phyloP scores from a whole-genome alignment of 2,797 vertebrate species.

The Hippoglossus hippoglossus region DNA sequence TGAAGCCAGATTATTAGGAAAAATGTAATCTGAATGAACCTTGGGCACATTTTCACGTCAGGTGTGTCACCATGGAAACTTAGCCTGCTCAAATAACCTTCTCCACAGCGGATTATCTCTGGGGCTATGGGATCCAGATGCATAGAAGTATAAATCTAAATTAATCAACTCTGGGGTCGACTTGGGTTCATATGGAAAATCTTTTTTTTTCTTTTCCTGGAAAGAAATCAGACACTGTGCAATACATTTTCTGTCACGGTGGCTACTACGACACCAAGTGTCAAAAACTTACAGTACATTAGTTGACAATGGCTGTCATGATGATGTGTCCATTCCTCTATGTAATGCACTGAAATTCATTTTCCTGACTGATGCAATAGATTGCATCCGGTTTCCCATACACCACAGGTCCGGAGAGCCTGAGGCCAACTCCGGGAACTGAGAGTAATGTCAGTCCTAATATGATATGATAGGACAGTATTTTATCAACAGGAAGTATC shows the following conservation, averaged over 20 bases:
- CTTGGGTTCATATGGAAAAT: too few relatives aligned
- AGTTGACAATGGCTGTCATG: background rate
- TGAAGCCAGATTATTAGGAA: constrained; percentile 7
- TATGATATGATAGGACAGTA: constrained; percentile 3
- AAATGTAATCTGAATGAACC: constrained; percentile 7
- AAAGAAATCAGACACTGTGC: background rate
- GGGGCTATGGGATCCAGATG: constrained; percentile 3
- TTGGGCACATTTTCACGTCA: background rate
- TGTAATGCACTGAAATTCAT: constrained; percentile 8
- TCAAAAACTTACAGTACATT: background rate
- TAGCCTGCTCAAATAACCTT: background rate
- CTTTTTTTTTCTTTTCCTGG: background rate
- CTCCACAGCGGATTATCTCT: background rate
- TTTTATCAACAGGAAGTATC: constrained; percentile 30
- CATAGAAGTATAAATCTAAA: constrained; percentile 1
- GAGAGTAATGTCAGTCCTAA: constrained; percentile 19
- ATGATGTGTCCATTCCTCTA: constrained; percentile 12
- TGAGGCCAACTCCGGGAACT: constrained; percentile 16
- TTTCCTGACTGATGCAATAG: constrained; percentile 9
- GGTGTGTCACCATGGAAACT: constrained; percentile 19
- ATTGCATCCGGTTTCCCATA: background rate
- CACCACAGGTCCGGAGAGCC: constrained; percentile 4
- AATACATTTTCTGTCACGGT: background rate
- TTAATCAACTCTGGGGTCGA: background rate
- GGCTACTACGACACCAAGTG: background rate